These are phyloP conservation scores for Andricus curvator DNA, from an alignment of 2,888 invertebrate species.

Conservation along the genomic window DNA sequence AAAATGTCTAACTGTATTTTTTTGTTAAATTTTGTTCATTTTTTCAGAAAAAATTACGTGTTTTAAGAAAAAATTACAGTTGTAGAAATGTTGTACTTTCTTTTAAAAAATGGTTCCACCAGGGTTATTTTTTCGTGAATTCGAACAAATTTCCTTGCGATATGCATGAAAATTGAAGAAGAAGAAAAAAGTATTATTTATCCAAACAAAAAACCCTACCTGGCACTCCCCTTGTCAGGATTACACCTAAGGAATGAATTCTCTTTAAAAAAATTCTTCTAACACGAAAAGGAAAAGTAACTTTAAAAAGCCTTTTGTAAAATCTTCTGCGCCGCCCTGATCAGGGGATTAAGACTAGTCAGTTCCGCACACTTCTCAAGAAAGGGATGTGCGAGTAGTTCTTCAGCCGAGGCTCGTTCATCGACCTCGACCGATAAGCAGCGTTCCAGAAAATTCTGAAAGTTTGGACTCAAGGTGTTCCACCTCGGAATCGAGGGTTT, in stretches of 20 bases:
- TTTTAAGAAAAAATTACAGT: too few species aligned
- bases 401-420: slow-evolving; percentile 86
- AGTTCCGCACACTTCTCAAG: slow-evolving; percentile 89
- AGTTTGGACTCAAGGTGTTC: slow-evolving; percentile 87
- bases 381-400: slow-evolving; percentile 90
- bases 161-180: too few species aligned
- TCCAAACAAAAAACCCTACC: too few species aligned
- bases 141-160: too few species aligned
- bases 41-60: too few species aligned
- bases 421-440: slow-evolving; percentile 94
- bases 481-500: slow-evolving; percentile 93
- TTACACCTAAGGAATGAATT: not conserved
- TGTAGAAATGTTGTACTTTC: too few species aligned
- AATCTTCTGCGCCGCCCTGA: slow-evolving; percentile 93
- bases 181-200: too few species aligned
- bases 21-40: too few species aligned
- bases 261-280: not conserved
- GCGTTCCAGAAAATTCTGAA: slow-evolving; percentile 91
- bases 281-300: not conserved
- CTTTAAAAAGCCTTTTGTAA: slow-evolving; percentile 81
- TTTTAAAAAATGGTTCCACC: too few species aligned
- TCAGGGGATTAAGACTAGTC: slow-evolving; percentile 90
- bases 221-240: not conserved
- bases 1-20: too few species aligned
- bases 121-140: too few species aligned